Evolutionary conservation across 2,888 invertebrate species (phyloP).

Genomic region (Caenorhabditis virilis): DNA sequence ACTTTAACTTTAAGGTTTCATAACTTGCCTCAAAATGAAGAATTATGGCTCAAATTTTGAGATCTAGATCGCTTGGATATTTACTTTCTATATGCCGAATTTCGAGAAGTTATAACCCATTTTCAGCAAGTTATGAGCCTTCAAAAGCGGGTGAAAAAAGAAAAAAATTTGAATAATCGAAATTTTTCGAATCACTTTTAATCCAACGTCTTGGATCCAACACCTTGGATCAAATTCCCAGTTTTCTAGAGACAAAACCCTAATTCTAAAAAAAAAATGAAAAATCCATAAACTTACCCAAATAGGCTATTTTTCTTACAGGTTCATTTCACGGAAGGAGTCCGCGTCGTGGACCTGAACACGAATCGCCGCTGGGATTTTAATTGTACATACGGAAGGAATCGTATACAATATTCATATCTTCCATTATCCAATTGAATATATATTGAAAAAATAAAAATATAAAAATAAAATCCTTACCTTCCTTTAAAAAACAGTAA

Average conservation of each 20-base stretch:
- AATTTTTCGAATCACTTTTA: background rate
- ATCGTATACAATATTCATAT: conserved; percentile 47
- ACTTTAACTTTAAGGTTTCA: too few relatives aligned
- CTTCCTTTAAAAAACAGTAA: background rate
- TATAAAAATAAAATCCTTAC: conserved; percentile 3
- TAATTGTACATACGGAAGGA: conserved; percentile 48
- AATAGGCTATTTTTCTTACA: conserved; percentile 16
- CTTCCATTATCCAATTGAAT: conserved; percentile 30
- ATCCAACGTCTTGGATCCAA: too few relatives aligned
- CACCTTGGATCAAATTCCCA: too few relatives aligned
- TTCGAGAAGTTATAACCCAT: too few relatives aligned
- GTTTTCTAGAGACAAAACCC: too few relatives aligned
- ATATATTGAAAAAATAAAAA: background rate
- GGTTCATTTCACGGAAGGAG: conserved; percentile 54
- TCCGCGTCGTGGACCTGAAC: conserved; percentile 48
- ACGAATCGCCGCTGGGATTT: conserved; percentile 51
- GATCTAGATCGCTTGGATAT: too few relatives aligned
- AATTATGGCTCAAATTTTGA: too few relatives aligned
- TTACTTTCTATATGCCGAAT: too few relatives aligned
- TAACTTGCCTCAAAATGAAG: too few relatives aligned
- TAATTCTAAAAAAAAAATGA: too few relatives aligned
- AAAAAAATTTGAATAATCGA: too few relatives aligned
- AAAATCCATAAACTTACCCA: too few relatives aligned
- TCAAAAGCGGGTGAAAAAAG: background rate
- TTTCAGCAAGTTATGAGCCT: background rate